Conservation (phyloP, 2,888 invertebrate species). For the Volucella zonaria region DNA sequence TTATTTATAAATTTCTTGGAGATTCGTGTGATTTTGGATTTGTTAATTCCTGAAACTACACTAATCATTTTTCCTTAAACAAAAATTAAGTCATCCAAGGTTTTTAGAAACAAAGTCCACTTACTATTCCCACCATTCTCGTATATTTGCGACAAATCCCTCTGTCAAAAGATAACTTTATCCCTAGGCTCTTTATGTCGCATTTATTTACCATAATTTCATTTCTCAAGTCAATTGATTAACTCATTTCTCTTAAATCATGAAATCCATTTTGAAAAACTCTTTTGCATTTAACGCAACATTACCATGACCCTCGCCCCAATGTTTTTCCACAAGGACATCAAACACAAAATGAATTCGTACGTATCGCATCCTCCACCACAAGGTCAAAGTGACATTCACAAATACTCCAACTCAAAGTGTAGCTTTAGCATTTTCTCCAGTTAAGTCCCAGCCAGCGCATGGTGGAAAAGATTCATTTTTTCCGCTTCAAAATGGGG, state of each 20-base stretch:
- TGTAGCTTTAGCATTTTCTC: slow-evolving; percentile 35
- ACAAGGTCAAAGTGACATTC: slow-evolving; percentile 52
- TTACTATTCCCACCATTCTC: too few relatives aligned
- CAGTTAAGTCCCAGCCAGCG: neutral
- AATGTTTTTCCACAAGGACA: too few relatives aligned
- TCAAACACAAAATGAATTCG: too few relatives aligned
- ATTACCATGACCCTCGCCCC: too few relatives aligned
- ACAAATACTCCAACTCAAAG: slow-evolving; percentile 19
- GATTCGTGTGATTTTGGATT: too few relatives aligned
- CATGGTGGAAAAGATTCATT: slow-evolving; percentile 21
- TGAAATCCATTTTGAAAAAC: slow-evolving; percentile 61
- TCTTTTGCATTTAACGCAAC: slow-evolving; percentile 59
- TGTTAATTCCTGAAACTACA: too few relatives aligned
- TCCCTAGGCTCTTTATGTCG: neutral
- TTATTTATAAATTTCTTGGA: too few relatives aligned
- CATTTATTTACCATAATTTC: slow-evolving; percentile 41
- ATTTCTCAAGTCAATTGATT: slow-evolving; percentile 57
- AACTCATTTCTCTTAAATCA: slow-evolving; percentile 37
- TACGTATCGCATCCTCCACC: slow-evolving; percentile 27
- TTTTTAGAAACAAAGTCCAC: too few relatives aligned
- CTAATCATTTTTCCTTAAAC: too few relatives aligned
- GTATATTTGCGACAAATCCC: neutral
- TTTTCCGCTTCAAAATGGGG: slow-evolving; percentile 10
- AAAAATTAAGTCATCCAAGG: too few relatives aligned
- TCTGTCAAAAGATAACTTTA: neutral